Percentiles rank a stretch among this genome's conserved stretches.
Evolutionary conservation across 2,113 vertebrate species (phyloP).

Genomic region (Pongo abelii): DNA sequence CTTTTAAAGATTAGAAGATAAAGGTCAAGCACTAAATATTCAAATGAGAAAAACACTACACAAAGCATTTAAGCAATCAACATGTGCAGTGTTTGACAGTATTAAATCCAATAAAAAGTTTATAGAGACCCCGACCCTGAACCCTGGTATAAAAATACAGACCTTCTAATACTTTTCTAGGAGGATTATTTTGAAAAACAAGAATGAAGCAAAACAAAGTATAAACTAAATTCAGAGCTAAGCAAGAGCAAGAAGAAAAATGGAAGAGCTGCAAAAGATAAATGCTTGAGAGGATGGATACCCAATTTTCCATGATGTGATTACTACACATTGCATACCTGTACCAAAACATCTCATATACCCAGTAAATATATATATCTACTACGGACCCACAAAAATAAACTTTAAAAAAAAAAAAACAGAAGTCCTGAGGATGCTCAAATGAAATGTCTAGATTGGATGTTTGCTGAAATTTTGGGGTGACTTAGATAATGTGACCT

Average conservation of each 20-base stretch:
- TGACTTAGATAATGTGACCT: conserved; percentile 87
- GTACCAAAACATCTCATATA: too few relatives aligned
- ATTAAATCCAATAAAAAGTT: conserved; percentile 90
- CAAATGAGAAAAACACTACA: conserved; percentile 91
- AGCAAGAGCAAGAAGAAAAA: conserved; percentile 87
- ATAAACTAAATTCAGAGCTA: conserved; percentile 90
- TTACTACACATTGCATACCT: too few relatives aligned
- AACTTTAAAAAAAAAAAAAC: too few relatives aligned
- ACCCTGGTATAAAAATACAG: conserved; percentile 85
- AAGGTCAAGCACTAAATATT: conserved; percentile 91
- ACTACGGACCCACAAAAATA: too few relatives aligned
- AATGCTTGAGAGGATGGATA: too few relatives aligned
- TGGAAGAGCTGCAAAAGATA: conserved; percentile 80
- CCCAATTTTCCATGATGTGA: too few relatives aligned
- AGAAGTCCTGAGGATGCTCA: conserved; percentile 87
- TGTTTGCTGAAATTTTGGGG: conserved; percentile 90
- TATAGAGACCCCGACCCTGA: conserved; percentile 75
- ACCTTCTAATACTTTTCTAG: conserved; percentile 90
- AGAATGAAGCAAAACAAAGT: conserved; percentile 86
- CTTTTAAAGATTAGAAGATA: conserved; percentile 87
- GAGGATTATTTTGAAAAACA: conserved; percentile 78
- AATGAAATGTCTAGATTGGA: conserved; percentile 87
- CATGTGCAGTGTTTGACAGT: conserved; percentile 88
- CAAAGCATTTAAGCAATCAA: conserved; percentile 91
- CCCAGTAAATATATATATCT: too few relatives aligned